A percentile compares a stretch with the other conserved stretches of the same genome.
Conservation (phyloP, 2,888 invertebrate genomes). For the Amphiduros pacificus region DNA sequence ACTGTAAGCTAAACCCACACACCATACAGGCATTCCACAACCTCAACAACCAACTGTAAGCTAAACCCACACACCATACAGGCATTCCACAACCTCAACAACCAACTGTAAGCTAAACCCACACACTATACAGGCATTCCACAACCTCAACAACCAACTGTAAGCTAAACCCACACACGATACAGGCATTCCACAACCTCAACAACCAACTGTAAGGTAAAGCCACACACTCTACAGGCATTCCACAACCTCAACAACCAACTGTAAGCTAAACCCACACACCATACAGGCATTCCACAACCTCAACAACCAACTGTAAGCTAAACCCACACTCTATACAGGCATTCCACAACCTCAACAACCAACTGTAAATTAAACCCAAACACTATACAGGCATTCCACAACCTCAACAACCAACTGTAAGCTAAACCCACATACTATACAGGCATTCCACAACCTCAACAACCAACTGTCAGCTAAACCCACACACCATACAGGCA, state of each 20-base stretch:
- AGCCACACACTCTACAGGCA: background rate
- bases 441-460: background rate
- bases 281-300: background rate
- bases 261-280: too few relatives aligned
- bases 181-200: background rate
- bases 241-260: background rate
- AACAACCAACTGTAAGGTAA: background rate
- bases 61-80: too few relatives aligned
- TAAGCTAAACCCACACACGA: too few relatives aligned
- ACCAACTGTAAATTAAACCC: constrained; percentile 1
- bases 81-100: background rate
- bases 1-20: too few relatives aligned
- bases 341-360: background rate
- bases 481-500: background rate
- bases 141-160: background rate
- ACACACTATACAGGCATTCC: background rate
- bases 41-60: background rate
- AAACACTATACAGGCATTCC: background rate
- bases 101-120: too few relatives aligned
- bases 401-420: background rate
- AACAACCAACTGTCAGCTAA: background rate
- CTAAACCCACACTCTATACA: too few relatives aligned
- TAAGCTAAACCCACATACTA: too few relatives aligned
- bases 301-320: background rate
- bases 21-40: background rate